Conservation (phyloP, 2,888 invertebrate genomes). For the Lottia scabra region DNA sequence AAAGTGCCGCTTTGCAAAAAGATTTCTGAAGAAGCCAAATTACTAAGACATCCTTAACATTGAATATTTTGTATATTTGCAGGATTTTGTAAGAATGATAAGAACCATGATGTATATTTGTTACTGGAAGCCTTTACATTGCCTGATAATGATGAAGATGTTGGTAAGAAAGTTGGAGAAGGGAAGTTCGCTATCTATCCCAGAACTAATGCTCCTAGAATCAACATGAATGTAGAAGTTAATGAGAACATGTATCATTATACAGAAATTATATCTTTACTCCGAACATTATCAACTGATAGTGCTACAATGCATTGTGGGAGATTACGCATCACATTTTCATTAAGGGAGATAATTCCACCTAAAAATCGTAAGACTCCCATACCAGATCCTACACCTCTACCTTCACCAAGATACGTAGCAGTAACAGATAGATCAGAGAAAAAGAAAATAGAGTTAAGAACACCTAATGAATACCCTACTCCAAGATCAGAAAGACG, state of each 20-base stretch:
- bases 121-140: constrained; percentile 57
- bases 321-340: constrained; percentile 51
- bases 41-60: too few relatives aligned
- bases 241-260: constrained; percentile 60
- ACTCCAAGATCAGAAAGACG: constrained; percentile 13
- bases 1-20: too few relatives aligned
- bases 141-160: constrained; percentile 35
- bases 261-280: constrained; percentile 53
- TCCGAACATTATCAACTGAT: constrained; percentile 54
- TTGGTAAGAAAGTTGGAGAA: constrained; percentile 57
- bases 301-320: constrained; percentile 65
- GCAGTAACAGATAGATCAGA: constrained; percentile 12
- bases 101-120: constrained; percentile 60
- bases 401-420: background rate
- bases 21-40: too few relatives aligned
- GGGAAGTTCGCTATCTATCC: constrained; percentile 65
- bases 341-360: constrained; percentile 39
- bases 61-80: constrained; percentile 2
- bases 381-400: constrained; percentile 16
- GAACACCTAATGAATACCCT: constrained; percentile 7
- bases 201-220: constrained; percentile 57
- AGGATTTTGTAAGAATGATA: constrained; percentile 65
- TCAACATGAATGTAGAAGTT: constrained; percentile 50
- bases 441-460: constrained; percentile 15
- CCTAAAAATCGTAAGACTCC: constrained; percentile 13